A percentile compares a stretch with the other conserved stretches of the same genome.
phyloP scores from a whole-genome alignment of 2,888 invertebrate genomes.

The Julus scanicus region DNA sequence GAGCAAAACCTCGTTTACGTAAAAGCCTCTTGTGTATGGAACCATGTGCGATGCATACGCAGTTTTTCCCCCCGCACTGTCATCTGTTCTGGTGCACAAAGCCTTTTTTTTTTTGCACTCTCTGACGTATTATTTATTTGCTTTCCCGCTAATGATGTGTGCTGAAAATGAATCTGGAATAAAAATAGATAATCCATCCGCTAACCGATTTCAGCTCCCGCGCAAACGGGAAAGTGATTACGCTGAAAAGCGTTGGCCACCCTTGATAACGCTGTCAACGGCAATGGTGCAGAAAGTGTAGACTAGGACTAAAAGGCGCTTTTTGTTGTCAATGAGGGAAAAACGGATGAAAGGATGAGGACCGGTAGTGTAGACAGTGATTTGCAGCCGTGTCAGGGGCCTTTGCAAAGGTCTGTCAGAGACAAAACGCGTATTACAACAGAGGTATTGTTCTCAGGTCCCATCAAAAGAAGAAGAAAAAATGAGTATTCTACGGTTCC shows the following conservation, averaged over 20 bases:
- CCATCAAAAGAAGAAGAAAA: neutral
- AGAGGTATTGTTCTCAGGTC: neutral
- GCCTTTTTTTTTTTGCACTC: neutral
- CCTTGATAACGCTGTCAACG: neutral
- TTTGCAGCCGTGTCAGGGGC: no score
- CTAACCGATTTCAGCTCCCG: neutral
- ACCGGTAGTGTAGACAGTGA: neutral
- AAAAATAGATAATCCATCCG: neutral
- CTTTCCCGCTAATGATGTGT: constrained; percentile 5
- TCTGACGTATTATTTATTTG: constrained; percentile 12
- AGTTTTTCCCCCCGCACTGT: neutral
- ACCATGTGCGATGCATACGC: neutral
- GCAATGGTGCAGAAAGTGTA: neutral
- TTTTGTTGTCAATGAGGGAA: neutral
- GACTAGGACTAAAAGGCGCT: neutral
- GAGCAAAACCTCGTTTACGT: neutral
- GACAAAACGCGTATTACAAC: neutral
- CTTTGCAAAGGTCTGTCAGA: neutral
- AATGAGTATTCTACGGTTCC: neutral
- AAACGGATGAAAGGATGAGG: neutral
- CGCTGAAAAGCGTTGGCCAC: neutral
- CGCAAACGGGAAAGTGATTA: constrained; percentile 5
- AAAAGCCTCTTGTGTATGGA: neutral
- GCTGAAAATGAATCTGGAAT: constrained; percentile 12
- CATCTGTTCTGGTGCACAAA: neutral